These are phyloP conservation scores for Drosophila tristis DNA, from an alignment of 1,140 invertebrate genomes.

Conservation along the genomic window DNA sequence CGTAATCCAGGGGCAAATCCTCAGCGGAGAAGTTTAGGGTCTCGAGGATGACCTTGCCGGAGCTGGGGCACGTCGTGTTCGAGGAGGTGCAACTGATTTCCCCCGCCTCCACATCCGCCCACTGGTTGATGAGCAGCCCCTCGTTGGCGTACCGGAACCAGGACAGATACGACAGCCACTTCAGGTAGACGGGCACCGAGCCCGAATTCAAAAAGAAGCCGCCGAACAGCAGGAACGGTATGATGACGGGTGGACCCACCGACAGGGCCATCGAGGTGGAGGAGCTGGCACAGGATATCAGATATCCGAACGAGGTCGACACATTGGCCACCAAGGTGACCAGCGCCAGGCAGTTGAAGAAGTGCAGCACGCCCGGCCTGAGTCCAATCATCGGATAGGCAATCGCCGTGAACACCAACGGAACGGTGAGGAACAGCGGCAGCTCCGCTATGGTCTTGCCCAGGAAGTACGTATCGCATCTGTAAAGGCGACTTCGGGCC, in stretches of 20 bases:
- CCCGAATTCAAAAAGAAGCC: conserved; percentile 97
- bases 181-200: conserved; percentile 94
- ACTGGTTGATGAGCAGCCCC: conserved; percentile 96
- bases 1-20: conserved; percentile 90
- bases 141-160: conserved; percentile 98
- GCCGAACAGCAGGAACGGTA: conserved; percentile 96
- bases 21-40: conserved; percentile 92
- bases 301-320: conserved; percentile 96
- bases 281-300: conserved; percentile 93
- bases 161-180: conserved; percentile 96
- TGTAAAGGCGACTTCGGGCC: conserved; percentile 95
- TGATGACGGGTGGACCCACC: conserved; percentile 94
- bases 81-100: conserved; percentile 89
- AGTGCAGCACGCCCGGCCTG: conserved; percentile 89
- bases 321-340: conserved; percentile 94
- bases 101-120: conserved; percentile 89
- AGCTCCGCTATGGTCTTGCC: conserved; percentile 95
- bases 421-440: conserved; percentile 92
- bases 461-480: conserved; percentile 96
- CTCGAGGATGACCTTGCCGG: conserved; percentile 91
- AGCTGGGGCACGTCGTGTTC: conserved; percentile 90
- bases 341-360: conserved; percentile 90
- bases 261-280: conserved; percentile 94
- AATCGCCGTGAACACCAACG: conserved; percentile 92
- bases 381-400: conserved; percentile 95